Percentiles rank a stretch among this genome's conserved stretches.
phyloP scores from a whole-genome alignment of 37 sponge, comb jelly and placozoan genomes.

The Beroe forskalii region DNA sequence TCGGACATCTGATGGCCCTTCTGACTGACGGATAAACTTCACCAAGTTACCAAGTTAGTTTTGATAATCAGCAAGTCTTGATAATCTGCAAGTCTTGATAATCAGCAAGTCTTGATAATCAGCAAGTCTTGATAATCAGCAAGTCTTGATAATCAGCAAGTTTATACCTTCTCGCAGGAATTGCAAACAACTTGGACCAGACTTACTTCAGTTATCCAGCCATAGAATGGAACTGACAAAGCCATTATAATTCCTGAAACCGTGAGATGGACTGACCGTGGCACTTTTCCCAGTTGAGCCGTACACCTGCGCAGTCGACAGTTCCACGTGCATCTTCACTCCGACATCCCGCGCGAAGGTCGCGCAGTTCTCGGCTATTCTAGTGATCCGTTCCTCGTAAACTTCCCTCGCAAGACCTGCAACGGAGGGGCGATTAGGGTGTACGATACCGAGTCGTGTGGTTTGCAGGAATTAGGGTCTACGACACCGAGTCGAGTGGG shows the following conservation, averaged over 20 bases:
- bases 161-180: too few species aligned
- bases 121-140: too few species aligned
- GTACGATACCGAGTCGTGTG: too few species aligned
- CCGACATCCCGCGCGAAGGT: constrained; percentile 69
- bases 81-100: too few species aligned
- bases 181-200: too few species aligned
- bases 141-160: too few species aligned
- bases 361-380: constrained; percentile 80
- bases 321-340: constrained; percentile 79
- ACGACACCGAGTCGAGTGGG: too few species aligned
- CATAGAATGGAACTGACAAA: neutral
- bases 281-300: constrained; percentile 75
- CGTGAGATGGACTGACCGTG: neutral
- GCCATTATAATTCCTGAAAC: neutral
- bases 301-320: constrained; percentile 91
- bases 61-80: too few species aligned
- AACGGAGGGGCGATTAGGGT: neutral
- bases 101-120: too few species aligned
- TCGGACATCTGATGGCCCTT: too few species aligned
- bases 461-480: neutral
- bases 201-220: too few species aligned
- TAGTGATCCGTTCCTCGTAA: constrained; percentile 85
- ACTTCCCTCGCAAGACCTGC: constrained; percentile 70
- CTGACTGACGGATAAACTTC: too few species aligned
- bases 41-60: neutral